Conservation (phyloP, 1,140 invertebrate species). For the Metaphire vulgaris region DNA sequence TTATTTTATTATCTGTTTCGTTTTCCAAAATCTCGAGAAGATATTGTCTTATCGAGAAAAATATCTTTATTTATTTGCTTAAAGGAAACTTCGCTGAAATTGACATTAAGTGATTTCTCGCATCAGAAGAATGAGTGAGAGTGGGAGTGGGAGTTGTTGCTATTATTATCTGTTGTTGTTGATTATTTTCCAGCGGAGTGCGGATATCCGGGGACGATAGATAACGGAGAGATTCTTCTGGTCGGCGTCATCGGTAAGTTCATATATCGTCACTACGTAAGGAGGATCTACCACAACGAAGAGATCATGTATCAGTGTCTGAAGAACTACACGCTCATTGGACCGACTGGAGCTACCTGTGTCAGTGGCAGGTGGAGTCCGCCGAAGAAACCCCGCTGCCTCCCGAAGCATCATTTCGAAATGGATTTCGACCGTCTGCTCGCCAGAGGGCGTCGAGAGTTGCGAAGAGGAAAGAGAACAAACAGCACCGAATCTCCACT, state of each 20-base stretch:
- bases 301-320: constrained; percentile 81
- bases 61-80: no score
- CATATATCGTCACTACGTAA: constrained; percentile 86
- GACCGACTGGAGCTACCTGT: constrained; percentile 85
- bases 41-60: no score
- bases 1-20: no score
- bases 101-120: no score
- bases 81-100: no score
- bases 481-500: no score
- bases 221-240: constrained; percentile 82
- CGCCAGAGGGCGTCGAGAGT: background rate
- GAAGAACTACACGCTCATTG: constrained; percentile 59
- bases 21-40: no score
- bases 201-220: constrained; percentile 77
- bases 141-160: no score
- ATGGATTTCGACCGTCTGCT: background rate
- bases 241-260: constrained; percentile 96
- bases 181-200: no score
- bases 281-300: constrained; percentile 62
- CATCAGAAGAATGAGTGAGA: no score
- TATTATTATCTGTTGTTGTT: no score
- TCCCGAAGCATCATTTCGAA: constrained; percentile 21
- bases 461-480: no score
- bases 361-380: constrained; percentile 80
- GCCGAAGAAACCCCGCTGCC: constrained; percentile 32